phyloP scores from a whole-genome alignment of 2,888 invertebrate species.

The Tolmerus cingulatus region DNA sequence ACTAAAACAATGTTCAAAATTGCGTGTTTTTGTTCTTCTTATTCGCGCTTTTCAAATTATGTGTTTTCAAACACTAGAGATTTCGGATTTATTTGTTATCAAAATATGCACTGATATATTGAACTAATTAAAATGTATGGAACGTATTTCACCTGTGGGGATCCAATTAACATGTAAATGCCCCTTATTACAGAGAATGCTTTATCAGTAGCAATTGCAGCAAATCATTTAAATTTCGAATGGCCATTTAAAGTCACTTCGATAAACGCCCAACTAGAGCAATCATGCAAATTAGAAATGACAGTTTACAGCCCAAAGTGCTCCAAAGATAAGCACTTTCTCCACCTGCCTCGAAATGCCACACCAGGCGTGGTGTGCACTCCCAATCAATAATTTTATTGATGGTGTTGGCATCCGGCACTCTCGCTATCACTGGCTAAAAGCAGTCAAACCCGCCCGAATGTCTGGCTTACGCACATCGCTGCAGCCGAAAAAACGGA shows the following conservation, averaged over 20 bases:
- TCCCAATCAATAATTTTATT: background rate
- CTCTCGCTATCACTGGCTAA: background rate
- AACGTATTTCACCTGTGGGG: background rate
- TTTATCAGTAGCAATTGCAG: background rate
- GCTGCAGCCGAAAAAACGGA: background rate
- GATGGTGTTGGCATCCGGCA: background rate
- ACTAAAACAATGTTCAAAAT: too few species aligned
- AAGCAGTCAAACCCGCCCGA: background rate
- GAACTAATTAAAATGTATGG: background rate
- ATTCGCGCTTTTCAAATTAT: too few species aligned
- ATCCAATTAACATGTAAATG: background rate
- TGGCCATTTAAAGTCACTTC: background rate
- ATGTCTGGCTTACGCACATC: background rate
- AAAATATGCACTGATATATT: background rate
- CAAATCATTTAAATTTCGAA: background rate
- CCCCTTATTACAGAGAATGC: background rate
- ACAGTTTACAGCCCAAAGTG: background rate
- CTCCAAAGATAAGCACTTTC: background rate
- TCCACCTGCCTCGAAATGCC: background rate
- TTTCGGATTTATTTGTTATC: background rate
- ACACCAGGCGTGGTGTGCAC: background rate
- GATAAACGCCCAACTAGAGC: background rate
- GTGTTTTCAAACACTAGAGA: too few species aligned
- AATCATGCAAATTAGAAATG: background rate
- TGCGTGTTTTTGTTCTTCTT: too few species aligned